Evolutionary conservation across 2,888 invertebrate species (phyloP).

Genomic region (Salpingus planirostris): DNA sequence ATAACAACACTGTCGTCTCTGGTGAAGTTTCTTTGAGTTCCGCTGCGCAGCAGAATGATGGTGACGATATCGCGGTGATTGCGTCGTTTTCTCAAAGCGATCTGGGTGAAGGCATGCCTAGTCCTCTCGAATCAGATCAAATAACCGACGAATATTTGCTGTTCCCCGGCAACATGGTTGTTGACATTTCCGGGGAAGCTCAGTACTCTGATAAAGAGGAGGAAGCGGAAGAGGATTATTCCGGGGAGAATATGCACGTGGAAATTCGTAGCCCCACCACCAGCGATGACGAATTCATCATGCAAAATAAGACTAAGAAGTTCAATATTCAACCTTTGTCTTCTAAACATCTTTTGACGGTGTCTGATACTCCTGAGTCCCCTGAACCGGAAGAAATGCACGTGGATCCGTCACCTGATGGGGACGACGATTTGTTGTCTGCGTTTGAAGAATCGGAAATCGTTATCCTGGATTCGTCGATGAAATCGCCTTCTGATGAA

Average conservation of each 20-base stretch:
- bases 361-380: conserved; percentile 42
- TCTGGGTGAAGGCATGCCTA: conserved; percentile 51
- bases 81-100: conserved; percentile 48
- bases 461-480: conserved; percentile 52
- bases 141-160: conserved; percentile 55
- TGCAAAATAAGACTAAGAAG: conserved; percentile 36
- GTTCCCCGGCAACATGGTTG: conserved; percentile 53
- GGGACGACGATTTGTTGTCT: conserved; percentile 44
- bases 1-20: conserved; percentile 49
- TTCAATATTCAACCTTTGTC: conserved; percentile 34
- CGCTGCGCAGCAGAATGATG: conserved; percentile 49
- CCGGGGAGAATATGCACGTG: conserved; percentile 29
- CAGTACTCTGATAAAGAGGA: conserved; percentile 48
- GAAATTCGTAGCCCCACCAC: conserved; percentile 41
- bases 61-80: conserved; percentile 50
- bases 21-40: conserved; percentile 52
- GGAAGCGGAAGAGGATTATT: conserved; percentile 32
- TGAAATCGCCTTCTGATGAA: conserved; percentile 55
- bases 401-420: conserved; percentile 40
- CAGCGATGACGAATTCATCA: conserved; percentile 39
- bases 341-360: conserved; percentile 42
- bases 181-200: conserved; percentile 48
- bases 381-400: conserved; percentile 47
- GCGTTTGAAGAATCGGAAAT: conserved; percentile 51
- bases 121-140: conserved; percentile 49